Base-by-base conservation (phyloP, 2,888 invertebrate genomes). In the Escarpia spicata region DNA sequence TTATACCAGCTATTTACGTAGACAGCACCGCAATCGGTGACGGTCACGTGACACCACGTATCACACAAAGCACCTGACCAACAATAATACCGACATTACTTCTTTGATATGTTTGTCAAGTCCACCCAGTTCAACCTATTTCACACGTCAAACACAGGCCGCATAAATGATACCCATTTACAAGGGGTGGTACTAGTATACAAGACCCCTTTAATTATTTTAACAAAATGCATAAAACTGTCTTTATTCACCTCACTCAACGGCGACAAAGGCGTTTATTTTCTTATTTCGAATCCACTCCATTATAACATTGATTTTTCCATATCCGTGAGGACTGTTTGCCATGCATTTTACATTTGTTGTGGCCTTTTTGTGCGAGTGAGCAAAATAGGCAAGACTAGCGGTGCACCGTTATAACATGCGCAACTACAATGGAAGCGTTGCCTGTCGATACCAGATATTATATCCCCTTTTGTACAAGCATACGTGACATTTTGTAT, bases 61-160 rank as follows among this genome's bases (percentile, higher is more conserved):
- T 75, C 75, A 75, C n/a, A 75, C 75, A 75, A 75, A 75, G n/a
- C 75, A 75, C 75, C n/a, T 75, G 26, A 75, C 75, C 75, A n/a
- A 75, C 75, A 75, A 2, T 26, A 75, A 75, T n/a, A 75, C 10
- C 52, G 52, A 12, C 52, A 12, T 75, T 26, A 75, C 75, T 75
- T 75, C 75, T 75, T 75, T 75, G 75, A 75, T 26, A 75, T 75
- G 75, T 75, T 75, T 75, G 75, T 75, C 75, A 75, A 26, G 75
- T n/a, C n/a, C 19, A 75, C n/a, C 3, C 26, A 75, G 75, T 75
- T 26, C 75, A 75, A 75, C 75, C 6, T 26, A 75, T 75, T 75
- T 26, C n/a, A n/a, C 75, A 75, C 26, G 26, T n/a, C 75, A 75
- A 75, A 75, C 75, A n/a, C 60, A 19, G 60, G 60, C 60, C 19